These are phyloP conservation scores for Pinctada fucata DNA, from an alignment of 2,888 invertebrate genomes.

Conservation along the genomic window DNA sequence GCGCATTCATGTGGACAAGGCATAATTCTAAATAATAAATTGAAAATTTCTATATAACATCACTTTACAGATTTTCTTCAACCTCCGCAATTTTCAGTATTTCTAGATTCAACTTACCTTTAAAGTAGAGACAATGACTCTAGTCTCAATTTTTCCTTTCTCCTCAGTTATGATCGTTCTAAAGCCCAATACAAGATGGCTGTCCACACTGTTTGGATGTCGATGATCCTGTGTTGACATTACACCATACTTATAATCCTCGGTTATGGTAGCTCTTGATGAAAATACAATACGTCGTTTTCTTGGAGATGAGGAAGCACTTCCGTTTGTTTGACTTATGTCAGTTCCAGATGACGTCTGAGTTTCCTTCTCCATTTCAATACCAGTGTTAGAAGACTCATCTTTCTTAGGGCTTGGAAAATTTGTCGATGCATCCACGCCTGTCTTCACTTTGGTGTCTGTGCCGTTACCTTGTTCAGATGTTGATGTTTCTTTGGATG, in stretches of 20 bases:
- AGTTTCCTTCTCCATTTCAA: background rate
- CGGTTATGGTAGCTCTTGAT: slow-evolving; percentile 28
- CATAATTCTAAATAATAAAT: too few species aligned
- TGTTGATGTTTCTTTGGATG: slow-evolving; percentile 18
- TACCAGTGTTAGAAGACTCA: background rate
- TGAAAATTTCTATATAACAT: too few species aligned
- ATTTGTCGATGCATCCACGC: background rate
- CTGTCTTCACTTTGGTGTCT: slow-evolving; percentile 2
- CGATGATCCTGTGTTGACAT: slow-evolving; percentile 33
- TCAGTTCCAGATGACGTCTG: background rate
- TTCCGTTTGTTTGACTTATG: slow-evolving; percentile 6
- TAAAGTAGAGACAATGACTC: slow-evolving; percentile 43
- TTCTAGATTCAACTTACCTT: slow-evolving; percentile 13
- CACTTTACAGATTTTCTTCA: too few species aligned
- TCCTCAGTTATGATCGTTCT: slow-evolving; percentile 43
- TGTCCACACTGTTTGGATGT: slow-evolving; percentile 37
- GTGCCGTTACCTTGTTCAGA: background rate
- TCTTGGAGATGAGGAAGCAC: background rate
- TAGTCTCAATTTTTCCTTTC: slow-evolving; percentile 46
- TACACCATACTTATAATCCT: slow-evolving; percentile 43
- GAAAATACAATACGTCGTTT: slow-evolving; percentile 34
- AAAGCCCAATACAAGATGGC: slow-evolving; percentile 46
- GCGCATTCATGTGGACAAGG: too few species aligned
- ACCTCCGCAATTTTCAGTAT: too few species aligned
- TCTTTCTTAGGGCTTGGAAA: background rate